These are phyloP conservation scores for Hydra vulgaris DNA, from an alignment of 30 jellyfish, hydroid and myxozoan species.

Conservation along the genomic window DNA sequence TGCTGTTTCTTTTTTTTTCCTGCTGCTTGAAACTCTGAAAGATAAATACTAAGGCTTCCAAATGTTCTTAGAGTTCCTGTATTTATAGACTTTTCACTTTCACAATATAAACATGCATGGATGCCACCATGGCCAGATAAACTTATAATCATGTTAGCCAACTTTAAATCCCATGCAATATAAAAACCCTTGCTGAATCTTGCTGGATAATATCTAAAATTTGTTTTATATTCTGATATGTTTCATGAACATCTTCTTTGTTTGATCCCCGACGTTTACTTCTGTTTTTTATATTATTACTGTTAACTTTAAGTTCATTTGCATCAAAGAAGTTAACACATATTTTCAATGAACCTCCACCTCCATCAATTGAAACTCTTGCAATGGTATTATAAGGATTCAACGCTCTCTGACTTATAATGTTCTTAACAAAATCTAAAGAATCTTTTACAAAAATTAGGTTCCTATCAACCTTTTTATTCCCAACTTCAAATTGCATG, in stretches of 20 bases:
- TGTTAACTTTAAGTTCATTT: too few relatives aligned
- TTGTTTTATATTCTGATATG: neutral
- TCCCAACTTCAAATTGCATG: too few relatives aligned
- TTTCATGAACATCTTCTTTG: neutral
- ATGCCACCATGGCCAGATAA: neutral
- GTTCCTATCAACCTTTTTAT: too few relatives aligned
- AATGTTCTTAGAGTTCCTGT: neutral
- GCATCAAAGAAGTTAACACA: too few relatives aligned
- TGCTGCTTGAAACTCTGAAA: neutral
- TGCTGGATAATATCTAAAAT: neutral
- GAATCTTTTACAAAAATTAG: too few relatives aligned
- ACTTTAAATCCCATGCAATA: neutral
- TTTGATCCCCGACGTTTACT: too few relatives aligned
- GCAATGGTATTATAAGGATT: too few relatives aligned
- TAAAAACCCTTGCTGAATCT: neutral
- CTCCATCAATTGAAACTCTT: too few relatives aligned
- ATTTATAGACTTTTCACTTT: neutral
- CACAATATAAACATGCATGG: neutral
- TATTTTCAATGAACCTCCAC: too few relatives aligned
- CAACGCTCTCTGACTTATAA: too few relatives aligned
- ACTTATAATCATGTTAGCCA: neutral
- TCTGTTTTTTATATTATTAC: too few relatives aligned
- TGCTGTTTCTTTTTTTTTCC: neutral
- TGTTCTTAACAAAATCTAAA: too few relatives aligned
- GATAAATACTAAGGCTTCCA: neutral